A percentile compares a stretch with the other conserved stretches of the same genome.
Evolutionary conservation across 2,797 vertebrate genomes (phyloP).

Genomic region (Hydrophis major): DNA sequence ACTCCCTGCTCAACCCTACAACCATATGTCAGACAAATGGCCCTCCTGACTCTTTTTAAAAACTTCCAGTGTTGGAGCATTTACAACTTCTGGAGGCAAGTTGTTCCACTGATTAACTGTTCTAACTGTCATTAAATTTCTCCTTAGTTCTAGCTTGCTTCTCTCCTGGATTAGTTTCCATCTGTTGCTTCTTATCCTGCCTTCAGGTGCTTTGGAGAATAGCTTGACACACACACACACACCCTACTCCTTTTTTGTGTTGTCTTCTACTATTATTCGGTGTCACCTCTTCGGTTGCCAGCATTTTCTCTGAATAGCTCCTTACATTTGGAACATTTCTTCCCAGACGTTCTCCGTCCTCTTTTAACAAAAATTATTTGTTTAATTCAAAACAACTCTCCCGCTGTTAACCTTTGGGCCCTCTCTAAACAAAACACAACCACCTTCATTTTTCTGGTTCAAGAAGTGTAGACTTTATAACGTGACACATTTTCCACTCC

Average conservation of each 20-base stretch:
- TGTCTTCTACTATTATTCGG: background rate
- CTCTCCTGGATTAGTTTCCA: background rate
- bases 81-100: background rate
- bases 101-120: background rate
- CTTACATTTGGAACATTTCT: background rate
- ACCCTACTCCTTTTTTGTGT: background rate
- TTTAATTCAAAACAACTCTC: background rate
- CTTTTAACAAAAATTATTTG: background rate
- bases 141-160: background rate
- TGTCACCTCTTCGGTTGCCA: background rate
- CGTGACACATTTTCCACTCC: background rate
- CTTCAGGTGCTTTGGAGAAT: background rate
- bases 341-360: background rate
- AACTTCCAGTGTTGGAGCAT: background rate
- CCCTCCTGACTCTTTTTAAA: background rate
- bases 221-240: background rate
- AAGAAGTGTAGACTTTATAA: background rate
- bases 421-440: background rate
- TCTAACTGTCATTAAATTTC: background rate
- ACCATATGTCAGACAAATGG: background rate
- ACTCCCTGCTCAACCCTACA: background rate
- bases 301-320: background rate
- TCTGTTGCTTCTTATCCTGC: background rate
- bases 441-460: background rate
- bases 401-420: background rate